A percentile compares a stretch with the other conserved stretches of the same genome.
Evolutionary conservation across 2,797 vertebrate genomes (phyloP).

Genomic region (Erethizon dorsatum): DNA sequence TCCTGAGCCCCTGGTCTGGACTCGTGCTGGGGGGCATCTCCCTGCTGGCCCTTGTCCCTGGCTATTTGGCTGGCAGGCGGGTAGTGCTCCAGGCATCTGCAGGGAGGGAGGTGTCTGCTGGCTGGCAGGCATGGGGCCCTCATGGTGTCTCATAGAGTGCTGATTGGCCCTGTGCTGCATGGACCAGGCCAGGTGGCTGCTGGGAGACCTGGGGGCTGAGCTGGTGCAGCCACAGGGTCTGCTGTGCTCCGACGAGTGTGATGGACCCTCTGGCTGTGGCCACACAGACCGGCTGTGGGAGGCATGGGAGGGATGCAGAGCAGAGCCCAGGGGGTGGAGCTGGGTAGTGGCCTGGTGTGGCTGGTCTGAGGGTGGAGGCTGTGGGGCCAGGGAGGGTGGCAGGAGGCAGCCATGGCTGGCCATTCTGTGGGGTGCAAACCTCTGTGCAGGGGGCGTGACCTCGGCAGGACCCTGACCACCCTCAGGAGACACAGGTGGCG

Average conservation of each 20-base stretch:
- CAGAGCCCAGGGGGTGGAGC: neutral
- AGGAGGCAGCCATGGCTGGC: neutral
- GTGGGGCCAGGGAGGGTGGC: neutral
- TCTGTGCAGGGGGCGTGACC: neutral
- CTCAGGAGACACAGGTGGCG: neutral
- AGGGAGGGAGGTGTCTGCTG: neutral
- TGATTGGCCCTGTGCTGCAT: neutral
- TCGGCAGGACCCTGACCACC: neutral
- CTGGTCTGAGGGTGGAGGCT: neutral
- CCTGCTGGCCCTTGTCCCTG: neutral
- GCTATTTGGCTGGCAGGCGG: too few species aligned
- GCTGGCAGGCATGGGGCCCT: neutral
- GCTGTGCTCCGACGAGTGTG: too few species aligned
- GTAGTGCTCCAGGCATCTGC: neutral
- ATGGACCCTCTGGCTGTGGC: too few species aligned
- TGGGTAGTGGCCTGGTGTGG: neutral
- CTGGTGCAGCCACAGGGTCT: neutral
- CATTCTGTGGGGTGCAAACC: neutral
- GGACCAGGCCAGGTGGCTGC: neutral
- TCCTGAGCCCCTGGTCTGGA: neutral
- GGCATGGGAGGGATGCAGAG: neutral
- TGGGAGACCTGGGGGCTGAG: too few species aligned
- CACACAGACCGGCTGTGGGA: neutral
- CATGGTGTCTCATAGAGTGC: neutral
- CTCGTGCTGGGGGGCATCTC: neutral